phyloP scores from a whole-genome alignment of 2,113 vertebrate genomes.

The Rutilus rutilus region DNA sequence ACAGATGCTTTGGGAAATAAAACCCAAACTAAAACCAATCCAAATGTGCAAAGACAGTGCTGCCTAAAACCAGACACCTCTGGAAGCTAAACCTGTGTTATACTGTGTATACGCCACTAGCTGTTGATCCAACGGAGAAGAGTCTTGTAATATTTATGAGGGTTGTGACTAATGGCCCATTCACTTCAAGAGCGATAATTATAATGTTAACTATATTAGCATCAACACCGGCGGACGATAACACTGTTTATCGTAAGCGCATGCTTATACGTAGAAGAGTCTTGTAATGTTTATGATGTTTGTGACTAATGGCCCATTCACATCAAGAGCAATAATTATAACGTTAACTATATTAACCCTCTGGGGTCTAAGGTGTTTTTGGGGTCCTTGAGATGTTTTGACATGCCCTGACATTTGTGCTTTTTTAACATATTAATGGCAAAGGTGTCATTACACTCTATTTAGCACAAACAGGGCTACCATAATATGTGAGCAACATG shows the following conservation, averaged over 20 bases:
- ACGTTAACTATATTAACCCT: too few relatives aligned
- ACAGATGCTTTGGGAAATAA: constrained; percentile 35
- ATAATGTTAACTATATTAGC: too few relatives aligned
- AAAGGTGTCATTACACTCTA: too few relatives aligned
- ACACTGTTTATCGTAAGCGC: too few relatives aligned
- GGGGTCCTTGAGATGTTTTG: too few relatives aligned
- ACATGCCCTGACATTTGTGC: too few relatives aligned
- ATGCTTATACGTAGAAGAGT: neutral
- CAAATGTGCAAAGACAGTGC: constrained; percentile 2
- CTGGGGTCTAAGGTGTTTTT: too few relatives aligned
- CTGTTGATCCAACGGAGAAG: neutral
- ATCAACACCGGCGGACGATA: too few relatives aligned
- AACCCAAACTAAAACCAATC: neutral
- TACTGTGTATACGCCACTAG: neutral
- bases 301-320: neutral
- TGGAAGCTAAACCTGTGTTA: neutral
- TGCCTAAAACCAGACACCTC: neutral
- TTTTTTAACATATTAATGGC: too few relatives aligned
- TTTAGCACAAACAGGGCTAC: too few relatives aligned
- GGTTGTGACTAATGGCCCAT: neutral
- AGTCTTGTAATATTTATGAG: neutral
- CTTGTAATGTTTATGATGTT: neutral
- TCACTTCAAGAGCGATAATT: neutral
- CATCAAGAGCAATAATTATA: neutral
- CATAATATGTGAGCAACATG: too few relatives aligned